Percentiles rank a stretch among this genome's conserved stretches.
phyloP scores from a whole-genome alignment of 2,797 vertebrate species.

The Potorous gilbertii region DNA sequence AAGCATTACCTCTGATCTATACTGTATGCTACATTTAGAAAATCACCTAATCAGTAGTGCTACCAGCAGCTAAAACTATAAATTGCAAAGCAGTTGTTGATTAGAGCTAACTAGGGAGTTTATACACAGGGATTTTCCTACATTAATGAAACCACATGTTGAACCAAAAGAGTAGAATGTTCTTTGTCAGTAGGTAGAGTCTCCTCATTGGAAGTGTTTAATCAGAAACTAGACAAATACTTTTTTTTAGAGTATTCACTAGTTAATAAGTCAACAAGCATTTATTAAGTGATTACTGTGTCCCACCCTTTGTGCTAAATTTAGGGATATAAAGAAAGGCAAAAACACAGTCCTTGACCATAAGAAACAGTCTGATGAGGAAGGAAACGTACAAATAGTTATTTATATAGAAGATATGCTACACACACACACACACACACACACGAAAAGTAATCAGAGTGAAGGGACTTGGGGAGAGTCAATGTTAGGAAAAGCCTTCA shows the following conservation, averaged over 20 bases:
- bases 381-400: neutral
- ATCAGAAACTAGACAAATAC: neutral
- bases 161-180: neutral
- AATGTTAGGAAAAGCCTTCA: neutral
- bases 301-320: neutral
- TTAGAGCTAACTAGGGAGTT: neutral
- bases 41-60: neutral
- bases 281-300: neutral
- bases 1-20: neutral
- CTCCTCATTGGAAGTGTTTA: neutral
- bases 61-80: neutral
- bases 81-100: neutral
- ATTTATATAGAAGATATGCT: no score
- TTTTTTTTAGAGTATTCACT: neutral
- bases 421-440: no score
- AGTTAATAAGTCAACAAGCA: neutral
- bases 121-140: neutral
- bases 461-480: neutral
- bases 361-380: neutral
- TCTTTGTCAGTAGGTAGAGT: neutral
- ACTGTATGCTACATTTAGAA: neutral
- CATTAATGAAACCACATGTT: neutral
- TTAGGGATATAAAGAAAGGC: neutral
- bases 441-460: neutral
- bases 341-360: neutral